Percentiles rank a stretch among this genome's conserved stretches.
Conservation (phyloP, 2,113 vertebrate species). For the Sapayoa aenigma region DNA sequence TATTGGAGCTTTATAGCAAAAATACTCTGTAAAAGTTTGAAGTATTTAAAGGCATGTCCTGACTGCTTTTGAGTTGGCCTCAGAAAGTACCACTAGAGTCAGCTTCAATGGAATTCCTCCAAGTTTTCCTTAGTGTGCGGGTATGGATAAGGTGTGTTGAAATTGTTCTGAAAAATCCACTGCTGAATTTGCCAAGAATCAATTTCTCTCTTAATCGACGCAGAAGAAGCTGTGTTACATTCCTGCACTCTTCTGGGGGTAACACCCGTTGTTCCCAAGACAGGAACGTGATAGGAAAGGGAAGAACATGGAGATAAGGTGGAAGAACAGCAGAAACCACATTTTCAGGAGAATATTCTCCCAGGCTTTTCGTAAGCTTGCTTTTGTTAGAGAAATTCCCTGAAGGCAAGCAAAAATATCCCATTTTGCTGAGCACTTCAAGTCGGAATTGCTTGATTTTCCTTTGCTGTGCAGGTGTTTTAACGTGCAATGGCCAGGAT, state of each 20-base stretch:
- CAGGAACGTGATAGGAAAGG: neutral
- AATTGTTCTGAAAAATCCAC: neutral
- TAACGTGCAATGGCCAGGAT: neutral
- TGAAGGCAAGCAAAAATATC: conserved; percentile 27
- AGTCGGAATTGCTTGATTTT: conserved; percentile 9
- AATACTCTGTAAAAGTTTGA: neutral
- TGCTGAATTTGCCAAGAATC: neutral
- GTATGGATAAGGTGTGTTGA: neutral
- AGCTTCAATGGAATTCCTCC: neutral
- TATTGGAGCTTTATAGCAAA: neutral
- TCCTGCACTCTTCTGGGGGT: neutral
- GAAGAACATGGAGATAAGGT: neutral
- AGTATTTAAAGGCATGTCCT: neutral
- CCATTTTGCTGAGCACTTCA: conserved; percentile 4
- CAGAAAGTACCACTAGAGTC: neutral
- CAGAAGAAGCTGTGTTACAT: neutral
- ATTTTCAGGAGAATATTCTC: neutral
- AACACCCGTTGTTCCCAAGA: neutral
- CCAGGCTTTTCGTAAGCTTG: neutral
- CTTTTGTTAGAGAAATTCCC: conserved; percentile 22
- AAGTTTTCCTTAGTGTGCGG: neutral
- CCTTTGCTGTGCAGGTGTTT: conserved; percentile 11
- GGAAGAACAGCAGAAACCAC: neutral
- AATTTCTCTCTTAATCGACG: neutral
- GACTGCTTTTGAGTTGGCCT: neutral